Base-by-base conservation (phyloP, 2,113 vertebrate genomes). In the Stegostoma tigrinum region DNA sequence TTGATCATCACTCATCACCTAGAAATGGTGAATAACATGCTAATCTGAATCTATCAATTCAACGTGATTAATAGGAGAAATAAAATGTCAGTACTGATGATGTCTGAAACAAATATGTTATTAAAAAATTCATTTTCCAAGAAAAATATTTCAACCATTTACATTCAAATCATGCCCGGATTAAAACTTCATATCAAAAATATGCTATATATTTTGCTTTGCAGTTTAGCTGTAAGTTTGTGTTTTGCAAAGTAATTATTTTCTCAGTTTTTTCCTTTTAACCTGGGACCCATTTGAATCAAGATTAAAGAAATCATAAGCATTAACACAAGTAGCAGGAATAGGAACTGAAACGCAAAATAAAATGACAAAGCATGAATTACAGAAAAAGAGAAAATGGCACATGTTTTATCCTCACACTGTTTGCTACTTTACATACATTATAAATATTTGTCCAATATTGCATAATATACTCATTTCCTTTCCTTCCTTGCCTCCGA, bases 1-100 rank as follows among this genome's bases (percentile, higher is more conserved):
- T 95, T 30, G 34, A 96, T 1, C 95, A 93, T 96, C 96, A 96
- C 55, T 96, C 70, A 96, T 61, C 83, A 91, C 93, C 91, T 64
- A 96, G 86, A 95, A 14, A 91, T 96, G 93, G 95, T 95, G 55
- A 96, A 85, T 86, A 23, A 70, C 48, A 24, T 45, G n/a, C 34
- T 27, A 38, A 27, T 34, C 55, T 61, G 55, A 61, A 61, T 61
- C 12, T 61, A 72, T 38, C 64, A 95, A 34, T 70, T 68, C 4
- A 95, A 52, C 21, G 48, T 85, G 78, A 95, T 14, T 95, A 95
- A 83, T 45, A 23, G 48, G 67, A 48, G 93, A 95, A 48, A 2
- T 94, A 94, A 70, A 45, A 24, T 10, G 70, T 45, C 64, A 70
- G 64, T 14, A 72, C 48, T 70, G 15, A 42, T 95, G 42, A 52